A percentile compares a stretch with the other conserved stretches of the same genome.
Conservation (phyloP, 2,113 vertebrate species). For the Mellivora capensis region DNA sequence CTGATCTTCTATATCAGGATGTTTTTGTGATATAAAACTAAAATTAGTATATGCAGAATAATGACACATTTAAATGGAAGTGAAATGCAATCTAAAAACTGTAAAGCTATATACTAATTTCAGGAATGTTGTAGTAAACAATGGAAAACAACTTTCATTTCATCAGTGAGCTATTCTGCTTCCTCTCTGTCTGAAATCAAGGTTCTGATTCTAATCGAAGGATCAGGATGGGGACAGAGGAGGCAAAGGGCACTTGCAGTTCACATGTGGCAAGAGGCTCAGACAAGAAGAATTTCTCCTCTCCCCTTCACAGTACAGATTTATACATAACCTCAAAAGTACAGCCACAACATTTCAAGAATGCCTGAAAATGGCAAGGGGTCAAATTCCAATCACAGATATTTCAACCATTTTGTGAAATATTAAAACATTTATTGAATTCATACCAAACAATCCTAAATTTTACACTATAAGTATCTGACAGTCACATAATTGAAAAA, state of each 20-base stretch:
- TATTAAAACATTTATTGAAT: not conserved
- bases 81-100: slow-evolving; percentile 45
- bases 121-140: slow-evolving; percentile 30
- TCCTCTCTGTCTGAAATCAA: slow-evolving; percentile 56
- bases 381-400: not conserved
- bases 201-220: slow-evolving; percentile 49
- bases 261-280: slow-evolving; percentile 14
- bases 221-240: slow-evolving; percentile 33
- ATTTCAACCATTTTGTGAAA: slow-evolving; percentile 1
- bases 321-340: not conserved
- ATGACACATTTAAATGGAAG: slow-evolving; percentile 25
- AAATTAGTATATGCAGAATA: not conserved
- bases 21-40: not conserved
- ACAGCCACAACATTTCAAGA: not conserved
- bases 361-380: not conserved
- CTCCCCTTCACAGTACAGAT: not conserved
- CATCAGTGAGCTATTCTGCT: not conserved
- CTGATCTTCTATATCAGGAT: not conserved
- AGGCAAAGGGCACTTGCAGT: slow-evolving; percentile 36
- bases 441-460: not conserved
- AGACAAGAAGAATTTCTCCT: not conserved
- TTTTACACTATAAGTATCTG: not conserved
- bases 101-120: slow-evolving; percentile 43
- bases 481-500: not conserved
- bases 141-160: slow-evolving; percentile 53